Percentiles rank a stretch among this genome's conserved stretches.
phyloP scores from a whole-genome alignment of 2,797 vertebrate species.

The Spondyliosoma cantharus region DNA sequence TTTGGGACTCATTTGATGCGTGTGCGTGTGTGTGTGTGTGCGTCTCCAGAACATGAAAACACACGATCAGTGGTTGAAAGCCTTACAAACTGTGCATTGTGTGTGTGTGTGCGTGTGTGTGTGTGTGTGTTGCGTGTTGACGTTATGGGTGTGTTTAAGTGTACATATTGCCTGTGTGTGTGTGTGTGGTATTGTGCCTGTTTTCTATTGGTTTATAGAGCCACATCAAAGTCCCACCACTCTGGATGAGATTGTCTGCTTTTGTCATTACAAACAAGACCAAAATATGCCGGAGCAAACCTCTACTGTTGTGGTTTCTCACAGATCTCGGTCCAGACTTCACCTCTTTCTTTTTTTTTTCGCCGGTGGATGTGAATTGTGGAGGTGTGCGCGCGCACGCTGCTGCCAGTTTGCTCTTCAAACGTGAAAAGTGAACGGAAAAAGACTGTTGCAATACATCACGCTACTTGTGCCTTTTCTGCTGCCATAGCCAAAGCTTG shows the following conservation, averaged over 20 bases:
- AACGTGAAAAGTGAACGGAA: constrained; percentile 25
- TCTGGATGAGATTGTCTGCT: constrained; percentile 68
- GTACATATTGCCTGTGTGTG: constrained; percentile 12
- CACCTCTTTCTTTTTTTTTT: neutral
- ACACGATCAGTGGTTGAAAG: constrained; percentile 67
- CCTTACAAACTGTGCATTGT: constrained; percentile 27
- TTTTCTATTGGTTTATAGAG: constrained; percentile 70
- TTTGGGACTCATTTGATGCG: constrained; percentile 74
- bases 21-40: constrained; percentile 39
- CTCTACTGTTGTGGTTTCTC: constrained; percentile 19
- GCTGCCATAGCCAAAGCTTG: constrained; percentile 22
- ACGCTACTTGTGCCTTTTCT: constrained; percentile 20
- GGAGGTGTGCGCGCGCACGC: constrained; percentile 26
- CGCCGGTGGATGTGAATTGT: constrained; percentile 38
- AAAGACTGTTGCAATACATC: constrained; percentile 14
- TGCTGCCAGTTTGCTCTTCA: constrained; percentile 14
- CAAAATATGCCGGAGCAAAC: constrained; percentile 38
- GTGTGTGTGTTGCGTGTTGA: neutral
- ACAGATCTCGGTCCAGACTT: constrained; percentile 34
- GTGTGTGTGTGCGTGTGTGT: constrained; percentile 15
- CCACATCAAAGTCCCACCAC: constrained; percentile 79
- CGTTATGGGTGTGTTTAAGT: neutral
- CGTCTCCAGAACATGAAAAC: constrained; percentile 67
- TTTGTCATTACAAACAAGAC: constrained; percentile 70
- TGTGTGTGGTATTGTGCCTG: constrained; percentile 52